These are phyloP conservation scores for Chloroclysta siterata DNA, from an alignment of 2,888 invertebrate genomes.

Conservation along the genomic window DNA sequence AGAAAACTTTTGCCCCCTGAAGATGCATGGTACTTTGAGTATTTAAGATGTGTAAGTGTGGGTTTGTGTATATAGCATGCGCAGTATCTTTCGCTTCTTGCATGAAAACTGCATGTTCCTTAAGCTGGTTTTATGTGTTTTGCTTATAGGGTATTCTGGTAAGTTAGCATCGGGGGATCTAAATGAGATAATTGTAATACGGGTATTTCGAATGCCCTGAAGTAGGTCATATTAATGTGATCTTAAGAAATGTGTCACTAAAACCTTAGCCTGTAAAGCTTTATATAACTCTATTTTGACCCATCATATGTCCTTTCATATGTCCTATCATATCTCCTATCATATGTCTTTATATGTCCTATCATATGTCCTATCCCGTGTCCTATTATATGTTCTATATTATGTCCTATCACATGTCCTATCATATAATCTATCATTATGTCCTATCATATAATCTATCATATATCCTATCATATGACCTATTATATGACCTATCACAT, in stretches of 20 bases:
- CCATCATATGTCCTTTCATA: no score
- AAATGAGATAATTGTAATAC: no score
- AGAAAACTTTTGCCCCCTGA: constrained; percentile 66
- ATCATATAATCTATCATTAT: no score
- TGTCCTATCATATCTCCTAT: no score
- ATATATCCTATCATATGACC: no score
- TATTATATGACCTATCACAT: no score
- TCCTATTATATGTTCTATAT: no score
- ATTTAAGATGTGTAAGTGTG: constrained; percentile 80
- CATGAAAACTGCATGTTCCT: constrained; percentile 28
- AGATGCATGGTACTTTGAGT: constrained; percentile 81
- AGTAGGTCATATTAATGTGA: neutral
- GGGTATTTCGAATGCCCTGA: neutral
- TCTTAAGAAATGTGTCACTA: constrained; percentile 14
- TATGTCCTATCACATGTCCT: no score
- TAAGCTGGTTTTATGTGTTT: constrained; percentile 13
- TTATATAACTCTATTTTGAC: neutral
- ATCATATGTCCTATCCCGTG: no score
- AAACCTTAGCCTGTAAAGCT: constrained; percentile 7
- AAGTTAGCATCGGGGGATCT: neutral
- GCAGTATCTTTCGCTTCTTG: constrained; percentile 36
- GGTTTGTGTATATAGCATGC: constrained; percentile 58
- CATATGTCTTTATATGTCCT: no score
- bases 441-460: no score
- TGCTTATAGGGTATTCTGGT: constrained; percentile 1